These are phyloP conservation scores for Acanthococcus lagerstroemiae DNA, from an alignment of 2,888 invertebrate genomes.

Conservation along the genomic window DNA sequence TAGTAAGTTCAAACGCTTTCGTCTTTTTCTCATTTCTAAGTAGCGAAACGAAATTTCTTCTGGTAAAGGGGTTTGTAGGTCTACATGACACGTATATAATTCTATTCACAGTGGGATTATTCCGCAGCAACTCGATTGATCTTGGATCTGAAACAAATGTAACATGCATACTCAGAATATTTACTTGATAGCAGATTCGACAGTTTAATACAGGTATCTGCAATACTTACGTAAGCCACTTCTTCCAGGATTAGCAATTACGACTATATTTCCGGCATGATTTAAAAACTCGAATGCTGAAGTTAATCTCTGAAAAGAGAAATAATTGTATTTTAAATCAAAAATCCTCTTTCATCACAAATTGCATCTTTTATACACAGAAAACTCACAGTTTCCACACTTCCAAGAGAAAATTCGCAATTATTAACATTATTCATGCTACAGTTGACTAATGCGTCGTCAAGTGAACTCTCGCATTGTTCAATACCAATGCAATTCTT, in stretches of 20 bases:
- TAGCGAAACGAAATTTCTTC: constrained; percentile 77
- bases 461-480: constrained; percentile 68
- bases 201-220: background rate
- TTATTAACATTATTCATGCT: constrained; percentile 63
- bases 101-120: constrained; percentile 58
- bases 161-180: background rate
- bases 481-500: constrained; percentile 64
- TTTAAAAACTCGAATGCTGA: constrained; percentile 36
- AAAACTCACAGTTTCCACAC: constrained; percentile 61
- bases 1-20: constrained; percentile 67
- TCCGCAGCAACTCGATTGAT: constrained; percentile 56
- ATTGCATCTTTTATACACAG: no score
- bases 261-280: constrained; percentile 52
- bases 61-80: constrained; percentile 64
- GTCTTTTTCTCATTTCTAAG: constrained; percentile 60
- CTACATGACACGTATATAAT: constrained; percentile 85
- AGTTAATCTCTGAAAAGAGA: constrained; percentile 37
- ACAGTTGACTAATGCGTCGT: constrained; percentile 84
- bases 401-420: constrained; percentile 76
- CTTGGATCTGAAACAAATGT: constrained; percentile 36
- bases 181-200: constrained; percentile 4
- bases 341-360: no score
- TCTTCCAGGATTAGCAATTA: constrained; percentile 91
- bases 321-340: background rate
- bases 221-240: constrained; percentile 77